Conservation (phyloP, 2,797 vertebrate genomes). For the Caiman crocodilus region DNA sequence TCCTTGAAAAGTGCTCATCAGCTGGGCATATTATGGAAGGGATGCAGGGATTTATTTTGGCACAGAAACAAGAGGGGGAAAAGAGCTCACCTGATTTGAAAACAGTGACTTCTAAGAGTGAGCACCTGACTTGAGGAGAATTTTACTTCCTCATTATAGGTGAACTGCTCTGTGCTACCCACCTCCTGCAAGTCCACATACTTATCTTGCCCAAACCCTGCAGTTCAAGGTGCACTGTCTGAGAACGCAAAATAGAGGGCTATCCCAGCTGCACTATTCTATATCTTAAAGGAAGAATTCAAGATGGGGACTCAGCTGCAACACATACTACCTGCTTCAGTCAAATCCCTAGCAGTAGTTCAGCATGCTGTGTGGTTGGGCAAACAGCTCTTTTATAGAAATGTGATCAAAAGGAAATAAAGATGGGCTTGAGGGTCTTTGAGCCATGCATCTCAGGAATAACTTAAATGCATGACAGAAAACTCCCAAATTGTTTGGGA, state of each 20-base stretch:
- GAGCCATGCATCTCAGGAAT: slow-evolving; percentile 33
- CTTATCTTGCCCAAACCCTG: rapidly evolving
- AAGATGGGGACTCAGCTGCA: not conserved
- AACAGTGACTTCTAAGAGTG: not conserved
- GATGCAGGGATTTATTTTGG: slow-evolving; percentile 64
- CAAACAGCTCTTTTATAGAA: not conserved
- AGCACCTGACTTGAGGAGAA: not conserved
- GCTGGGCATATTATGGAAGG: not conserved
- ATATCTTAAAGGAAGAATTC: not conserved
- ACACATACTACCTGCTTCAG: slow-evolving; percentile 12
- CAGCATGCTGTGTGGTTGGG: not conserved
- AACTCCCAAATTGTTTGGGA: slow-evolving; percentile 11
- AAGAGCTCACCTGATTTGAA: slow-evolving; percentile 64
- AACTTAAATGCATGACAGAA: not conserved
- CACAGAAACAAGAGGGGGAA: slow-evolving; percentile 61
- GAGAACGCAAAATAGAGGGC: not conserved
- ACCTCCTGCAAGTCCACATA: not conserved
- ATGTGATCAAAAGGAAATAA: not conserved
- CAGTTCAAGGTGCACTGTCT: not conserved
- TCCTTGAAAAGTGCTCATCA: not conserved
- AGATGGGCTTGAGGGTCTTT: not conserved
- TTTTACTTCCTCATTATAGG: not conserved
- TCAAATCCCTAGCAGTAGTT: not conserved
- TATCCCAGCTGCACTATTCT: not conserved
- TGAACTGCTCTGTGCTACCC: not conserved